Evolutionary conservation across 2,113 vertebrate genomes (phyloP).

Genomic region (Heterochromis multidens): DNA sequence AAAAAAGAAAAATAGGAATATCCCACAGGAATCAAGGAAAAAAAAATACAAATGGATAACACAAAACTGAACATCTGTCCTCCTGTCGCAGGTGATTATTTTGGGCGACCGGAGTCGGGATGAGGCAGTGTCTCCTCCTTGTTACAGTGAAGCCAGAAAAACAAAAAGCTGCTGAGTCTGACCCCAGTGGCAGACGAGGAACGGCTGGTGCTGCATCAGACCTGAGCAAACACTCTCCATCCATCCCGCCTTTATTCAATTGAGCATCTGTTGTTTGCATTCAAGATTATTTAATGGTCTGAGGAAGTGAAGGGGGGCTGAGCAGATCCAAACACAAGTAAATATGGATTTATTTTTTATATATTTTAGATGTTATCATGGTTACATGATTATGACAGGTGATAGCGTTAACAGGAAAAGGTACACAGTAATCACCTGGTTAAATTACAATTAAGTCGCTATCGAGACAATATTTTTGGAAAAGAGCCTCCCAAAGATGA

Average conservation of each 20-base stretch:
- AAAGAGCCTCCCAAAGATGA: neutral
- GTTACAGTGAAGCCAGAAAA: neutral
- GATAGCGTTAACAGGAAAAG: neutral
- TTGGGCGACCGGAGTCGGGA: neutral
- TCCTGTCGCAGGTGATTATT: slow-evolving; percentile 45
- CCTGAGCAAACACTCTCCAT: neutral
- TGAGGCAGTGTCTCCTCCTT: slow-evolving; percentile 28
- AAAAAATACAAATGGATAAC: neutral
- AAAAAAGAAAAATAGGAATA: neutral
- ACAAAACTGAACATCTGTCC: slow-evolving; percentile 37
- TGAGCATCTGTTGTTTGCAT: slow-evolving; percentile 14
- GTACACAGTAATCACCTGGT: neutral
- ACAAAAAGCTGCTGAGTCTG: neutral
- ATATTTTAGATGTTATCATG: neutral
- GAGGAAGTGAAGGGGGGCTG: neutral
- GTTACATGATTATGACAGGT: neutral
- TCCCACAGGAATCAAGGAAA: neutral
- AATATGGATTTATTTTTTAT: slow-evolving; percentile 18
- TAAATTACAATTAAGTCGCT: neutral
- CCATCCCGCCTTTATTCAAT: neutral
- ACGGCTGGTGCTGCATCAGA: neutral
- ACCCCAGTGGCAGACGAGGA: neutral
- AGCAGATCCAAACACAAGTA: neutral
- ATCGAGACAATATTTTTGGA: neutral
- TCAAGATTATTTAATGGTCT: neutral